Base-by-base conservation (phyloP, 1,140 invertebrate genomes). In the Cyphomyrmex costatus region DNA sequence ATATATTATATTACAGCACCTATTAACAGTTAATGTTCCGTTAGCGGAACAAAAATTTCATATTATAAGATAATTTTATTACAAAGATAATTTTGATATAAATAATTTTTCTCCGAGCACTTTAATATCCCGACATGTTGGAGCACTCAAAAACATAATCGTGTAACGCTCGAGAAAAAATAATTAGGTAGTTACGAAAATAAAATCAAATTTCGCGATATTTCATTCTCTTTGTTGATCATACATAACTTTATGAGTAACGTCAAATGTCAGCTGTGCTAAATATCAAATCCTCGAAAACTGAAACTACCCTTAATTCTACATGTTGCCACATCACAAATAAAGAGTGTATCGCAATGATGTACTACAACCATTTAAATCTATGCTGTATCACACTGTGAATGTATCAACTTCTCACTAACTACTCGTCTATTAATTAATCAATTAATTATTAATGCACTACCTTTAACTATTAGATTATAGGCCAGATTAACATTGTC, bases 361-460 rank as follows among this genome's bases (percentile, higher is more conserved):
- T 46, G 19, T 58, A 68, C 27, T 58, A 68, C 27, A 49, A 68
- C 36, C 36, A 60, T 33, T 33, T 21, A 16, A 60, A 82, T 46
- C 53, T 73, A 73, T 19, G 14, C 36, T 61, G 21, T 73, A 24
- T 30, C 24, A 49, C 30, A 61, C 16, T 49, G 33, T 73, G 53
- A 71, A 60, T 74, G 68, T 71, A 30, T 10, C 53, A 19, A 49
- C 46, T 33, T 73, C 58, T 58, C 10, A 42, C 36, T 42, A 42
- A 42, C 10, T 42, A 42, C 36, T 82, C 51, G 66, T 82, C 33
- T 83, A 46, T 74, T 83, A 49, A 68, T 68, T 21, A 49, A 68
- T 68, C 21, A 68, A 7, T 68, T 68, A 49, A 68, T 68, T 21
- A 46, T 42, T 36, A 19, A 36, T 21, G 16, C 19, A 19, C 21